A percentile compares a stretch with the other conserved stretches of the same genome.
Evolutionary conservation across 2,113 vertebrate species (phyloP).

Genomic region (Gobius niger): DNA sequence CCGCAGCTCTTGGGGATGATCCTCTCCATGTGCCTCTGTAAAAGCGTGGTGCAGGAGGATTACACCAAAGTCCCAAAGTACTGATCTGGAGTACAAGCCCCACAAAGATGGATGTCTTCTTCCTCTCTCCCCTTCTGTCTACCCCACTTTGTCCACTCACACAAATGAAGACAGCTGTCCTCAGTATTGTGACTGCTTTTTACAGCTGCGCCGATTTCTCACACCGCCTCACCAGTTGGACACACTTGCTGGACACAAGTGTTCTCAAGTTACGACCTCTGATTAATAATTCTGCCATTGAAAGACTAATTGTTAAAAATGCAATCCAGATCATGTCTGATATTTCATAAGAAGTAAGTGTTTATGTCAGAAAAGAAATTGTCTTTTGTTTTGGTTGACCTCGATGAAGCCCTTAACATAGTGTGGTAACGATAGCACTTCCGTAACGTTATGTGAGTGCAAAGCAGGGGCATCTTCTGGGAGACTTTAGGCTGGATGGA

Average conservation of each 20-base stretch:
- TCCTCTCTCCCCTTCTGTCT: slow-evolving; percentile 4
- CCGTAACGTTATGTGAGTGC: slow-evolving; percentile 37
- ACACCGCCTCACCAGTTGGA: slow-evolving; percentile 21
- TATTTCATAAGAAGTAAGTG: slow-evolving; percentile 26
- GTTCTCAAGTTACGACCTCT: slow-evolving; percentile 23
- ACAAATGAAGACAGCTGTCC: slow-evolving; percentile 43
- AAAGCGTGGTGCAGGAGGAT: slow-evolving; percentile 88
- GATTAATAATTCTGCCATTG: slow-evolving; percentile 22
- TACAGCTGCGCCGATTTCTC: slow-evolving; percentile 54
- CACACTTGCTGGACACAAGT: slow-evolving; percentile 24
- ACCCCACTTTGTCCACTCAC: slow-evolving; percentile 23
- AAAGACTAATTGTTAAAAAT: slow-evolving; percentile 2
- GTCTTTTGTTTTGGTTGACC: slow-evolving; percentile 27
- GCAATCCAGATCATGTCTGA: slow-evolving; percentile 9
- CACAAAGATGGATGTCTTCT: slow-evolving; percentile 27
- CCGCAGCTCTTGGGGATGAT: slow-evolving; percentile 90
- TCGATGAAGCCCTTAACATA: slow-evolving; percentile 40
- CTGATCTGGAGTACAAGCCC: slow-evolving; percentile 69
- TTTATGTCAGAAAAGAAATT: slow-evolving; percentile 3
- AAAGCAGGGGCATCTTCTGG: slow-evolving; percentile 21
- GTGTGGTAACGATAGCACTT: slow-evolving; percentile 58
- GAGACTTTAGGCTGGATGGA: slow-evolving; percentile 14
- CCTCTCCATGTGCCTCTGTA: slow-evolving; percentile 91
- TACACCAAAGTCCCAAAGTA: slow-evolving; percentile 97
- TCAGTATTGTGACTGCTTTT: slow-evolving; percentile 22